Percentiles rank a stretch among this genome's conserved stretches.
Evolutionary conservation across 2,888 invertebrate genomes (phyloP).

Genomic region (Petrolisthes manimaculis): DNA sequence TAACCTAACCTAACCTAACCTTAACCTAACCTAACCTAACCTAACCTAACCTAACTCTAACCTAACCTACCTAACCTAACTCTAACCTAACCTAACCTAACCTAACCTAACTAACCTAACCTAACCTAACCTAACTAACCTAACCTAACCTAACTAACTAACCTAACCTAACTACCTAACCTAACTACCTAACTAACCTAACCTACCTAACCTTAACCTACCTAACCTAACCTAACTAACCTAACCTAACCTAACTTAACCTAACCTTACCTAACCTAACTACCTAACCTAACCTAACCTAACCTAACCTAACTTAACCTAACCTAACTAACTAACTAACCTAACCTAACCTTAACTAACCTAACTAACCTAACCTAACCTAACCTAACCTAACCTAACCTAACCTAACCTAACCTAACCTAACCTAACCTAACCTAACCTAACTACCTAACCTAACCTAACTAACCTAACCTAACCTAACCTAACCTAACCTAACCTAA

Average conservation of each 20-base stretch:
- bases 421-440: background rate
- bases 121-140: too few relatives aligned
- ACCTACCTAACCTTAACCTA: background rate
- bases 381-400: conserved; percentile 7
- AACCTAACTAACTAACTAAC: background rate
- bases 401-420: conserved; percentile 4
- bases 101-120: too few relatives aligned
- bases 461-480: conserved; percentile 4
- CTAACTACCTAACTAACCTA: conserved; percentile 1
- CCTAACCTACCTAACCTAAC: too few relatives aligned
- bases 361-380: background rate
- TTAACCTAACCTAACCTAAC: too few relatives aligned
- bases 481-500: conserved; percentile 7
- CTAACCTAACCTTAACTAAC: too few relatives aligned
- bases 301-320: background rate
- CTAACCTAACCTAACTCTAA: too few relatives aligned
- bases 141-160: too few relatives aligned
- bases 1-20: too few relatives aligned
- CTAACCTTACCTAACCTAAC: background rate
- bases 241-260: background rate
- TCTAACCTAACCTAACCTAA: too few relatives aligned
- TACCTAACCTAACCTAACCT: background rate
- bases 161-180: background rate
- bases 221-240: background rate
- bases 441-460: background rate